Conservation (phyloP, 2,888 invertebrate species). For the Choreutis nemorana region DNA sequence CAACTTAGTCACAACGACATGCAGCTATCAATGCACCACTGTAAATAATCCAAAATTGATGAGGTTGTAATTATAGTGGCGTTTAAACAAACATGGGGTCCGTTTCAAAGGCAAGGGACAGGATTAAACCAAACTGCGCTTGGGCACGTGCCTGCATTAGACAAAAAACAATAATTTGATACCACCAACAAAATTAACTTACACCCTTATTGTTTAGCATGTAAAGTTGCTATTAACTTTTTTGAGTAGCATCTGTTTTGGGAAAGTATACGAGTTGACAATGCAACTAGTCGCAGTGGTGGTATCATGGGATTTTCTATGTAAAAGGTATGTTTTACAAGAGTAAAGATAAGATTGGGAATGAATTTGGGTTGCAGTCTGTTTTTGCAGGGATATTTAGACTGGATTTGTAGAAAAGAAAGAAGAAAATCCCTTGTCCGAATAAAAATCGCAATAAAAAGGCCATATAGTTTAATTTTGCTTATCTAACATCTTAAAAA, state of each 20-base stretch:
- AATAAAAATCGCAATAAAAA: too few species aligned
- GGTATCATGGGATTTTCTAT: conserved; percentile 57
- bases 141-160: conserved; percentile 54
- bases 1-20: too few species aligned
- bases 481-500: too few species aligned
- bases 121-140: conserved; percentile 54
- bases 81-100: conserved; percentile 54
- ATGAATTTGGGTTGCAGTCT: too few species aligned
- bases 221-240: conserved; percentile 16
- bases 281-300: conserved; percentile 52
- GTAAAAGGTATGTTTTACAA: conserved; percentile 45
- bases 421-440: too few species aligned
- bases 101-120: conserved; percentile 48
- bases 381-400: too few species aligned
- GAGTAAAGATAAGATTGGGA: too few species aligned
- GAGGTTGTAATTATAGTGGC: conserved; percentile 55
- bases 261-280: conserved; percentile 39
- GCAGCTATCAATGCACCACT: conserved; percentile 16
- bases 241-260: conserved; percentile 13
- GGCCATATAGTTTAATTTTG: too few species aligned
- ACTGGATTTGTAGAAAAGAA: too few species aligned
- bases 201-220: conserved; percentile 1
- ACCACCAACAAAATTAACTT: not conserved
- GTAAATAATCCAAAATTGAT: conserved; percentile 62
- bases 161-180: conserved; percentile 19